Base-by-base conservation (phyloP, 1,140 invertebrate species). In the Trichoplusia ni region DNA sequence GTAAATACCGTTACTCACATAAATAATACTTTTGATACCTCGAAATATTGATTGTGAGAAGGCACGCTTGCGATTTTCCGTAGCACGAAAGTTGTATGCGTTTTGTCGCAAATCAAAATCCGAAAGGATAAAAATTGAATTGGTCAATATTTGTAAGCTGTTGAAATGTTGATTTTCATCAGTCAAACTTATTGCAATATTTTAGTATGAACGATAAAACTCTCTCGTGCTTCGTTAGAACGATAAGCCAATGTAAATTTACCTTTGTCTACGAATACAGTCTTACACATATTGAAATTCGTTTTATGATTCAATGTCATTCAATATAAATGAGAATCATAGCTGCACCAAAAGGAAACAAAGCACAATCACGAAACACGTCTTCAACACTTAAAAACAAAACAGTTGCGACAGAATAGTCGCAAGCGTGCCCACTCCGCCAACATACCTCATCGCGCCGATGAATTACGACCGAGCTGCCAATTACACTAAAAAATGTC, bases 401-500 rank as follows among this genome's bases (percentile, higher is more conserved):
- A 33, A 4, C 27, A 2, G 2, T 4, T 31, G 27, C 42, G 18
- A 21, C 42, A 46, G 38, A 61, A 38, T 8, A 61, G 23, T 49
- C 37, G 56, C 64, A 4, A 11, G 47, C 46, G 11, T 66, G 8
- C 37, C 9, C 8, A 4, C 13, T 14, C 11, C 31, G 14, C 11
- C 18, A 35, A 53, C 46, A 70, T 66, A 71, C 65, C 61, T 61
- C 69, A 67, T 66, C 61, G 62, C 18, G 63, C 53, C 61, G 56
- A 77, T 75, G 75, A 77, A 73, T 73, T 69, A 77, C 67, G 71
- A 65, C 46, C 69, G 35, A 69, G 62, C 72, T 72, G 75, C 72
- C 75, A 77, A 77, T 77, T 77, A 75, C 68, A 75, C 64, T 71
- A 75, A 77, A 77, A 77, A 77, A 75, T 69, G 70, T 69, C 69